Base-by-base conservation (phyloP, 1,140 invertebrate species). In the Parapsyche elsis region DNA sequence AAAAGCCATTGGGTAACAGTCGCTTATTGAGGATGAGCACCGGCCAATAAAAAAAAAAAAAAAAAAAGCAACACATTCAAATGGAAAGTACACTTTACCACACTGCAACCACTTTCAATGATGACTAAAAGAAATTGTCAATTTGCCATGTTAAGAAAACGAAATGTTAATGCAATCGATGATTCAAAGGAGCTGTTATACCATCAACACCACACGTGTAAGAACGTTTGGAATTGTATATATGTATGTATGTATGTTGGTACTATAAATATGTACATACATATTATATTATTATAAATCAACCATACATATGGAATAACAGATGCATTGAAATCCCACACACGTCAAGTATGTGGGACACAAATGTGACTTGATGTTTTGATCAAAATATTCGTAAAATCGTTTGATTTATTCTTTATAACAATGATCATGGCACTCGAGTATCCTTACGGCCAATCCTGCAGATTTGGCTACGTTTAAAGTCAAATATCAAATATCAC, bases 111-210 rank as follows among this genome's bases (percentile, higher is more conserved):
- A 61, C 57, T 61, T 61, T 61, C 57, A 21, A 61, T 61, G 57
- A 61, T 61, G 57, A 61, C 57, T 61, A 38, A 38, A 61, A 61
- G 57, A 61, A 61, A 61, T 61, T 61, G 57, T 61, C 57, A 61
- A 61, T 61, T 16, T 16, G 57, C 9, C 16, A 9, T 61, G 16
- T 61, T 21, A 21, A 61, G 57, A 61, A 61, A 61, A 61, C 16
- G 57, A 21, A 61, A 38, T 38, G 30, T 38, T 38, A 38, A 38
- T 7, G 30, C 30, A 38, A 38, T 38, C 30, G 30, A 38, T 38
- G 30, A 38, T 38, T 38, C 30, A 38, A 38, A 38, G 30, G 30
- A 38, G 30, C 7, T 19, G 5, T 2, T 53, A 19, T 2, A 19
- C 14, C 45, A 14, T 46, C 45, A 14, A 46, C 14, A 9, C 7